These are phyloP conservation scores for Vombatus ursinus DNA, from an alignment of 2,113 vertebrate species.

Conservation along the genomic window DNA sequence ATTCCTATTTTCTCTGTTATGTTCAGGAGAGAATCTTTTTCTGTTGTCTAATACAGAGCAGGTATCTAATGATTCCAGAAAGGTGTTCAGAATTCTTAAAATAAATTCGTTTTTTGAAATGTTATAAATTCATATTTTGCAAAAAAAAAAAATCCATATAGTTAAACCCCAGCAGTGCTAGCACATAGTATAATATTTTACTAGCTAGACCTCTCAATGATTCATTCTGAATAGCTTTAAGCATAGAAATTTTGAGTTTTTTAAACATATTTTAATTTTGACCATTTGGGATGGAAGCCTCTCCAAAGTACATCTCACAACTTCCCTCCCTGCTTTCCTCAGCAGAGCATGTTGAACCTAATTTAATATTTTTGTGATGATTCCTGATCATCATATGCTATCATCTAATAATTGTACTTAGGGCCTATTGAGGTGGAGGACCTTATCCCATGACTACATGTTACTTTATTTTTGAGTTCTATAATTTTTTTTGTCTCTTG, in stretches of 20 bases:
- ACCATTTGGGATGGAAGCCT: no score
- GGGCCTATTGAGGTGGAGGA: background rate
- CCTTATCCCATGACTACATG: background rate
- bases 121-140: background rate
- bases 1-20: slow-evolving; percentile 6
- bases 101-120: background rate
- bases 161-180: background rate
- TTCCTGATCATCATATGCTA: background rate
- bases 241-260: slow-evolving; percentile 21
- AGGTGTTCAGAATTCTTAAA: background rate
- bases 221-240: slow-evolving; percentile 11
- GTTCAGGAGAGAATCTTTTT: slow-evolving; percentile 2
- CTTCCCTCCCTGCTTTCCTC: background rate
- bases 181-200: background rate
- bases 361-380: background rate
- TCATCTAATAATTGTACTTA: background rate
- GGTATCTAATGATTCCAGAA: background rate
- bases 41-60: background rate
- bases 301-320: background rate
- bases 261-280: background rate
- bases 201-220: background rate
- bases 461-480: background rate
- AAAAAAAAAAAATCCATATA: background rate
- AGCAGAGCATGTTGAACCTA: slow-evolving; percentile 8
- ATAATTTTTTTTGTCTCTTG: background rate